These are phyloP conservation scores for Paradoxurus hermaphroditus DNA, from an alignment of 2,113 vertebrate species.

Conservation along the genomic window DNA sequence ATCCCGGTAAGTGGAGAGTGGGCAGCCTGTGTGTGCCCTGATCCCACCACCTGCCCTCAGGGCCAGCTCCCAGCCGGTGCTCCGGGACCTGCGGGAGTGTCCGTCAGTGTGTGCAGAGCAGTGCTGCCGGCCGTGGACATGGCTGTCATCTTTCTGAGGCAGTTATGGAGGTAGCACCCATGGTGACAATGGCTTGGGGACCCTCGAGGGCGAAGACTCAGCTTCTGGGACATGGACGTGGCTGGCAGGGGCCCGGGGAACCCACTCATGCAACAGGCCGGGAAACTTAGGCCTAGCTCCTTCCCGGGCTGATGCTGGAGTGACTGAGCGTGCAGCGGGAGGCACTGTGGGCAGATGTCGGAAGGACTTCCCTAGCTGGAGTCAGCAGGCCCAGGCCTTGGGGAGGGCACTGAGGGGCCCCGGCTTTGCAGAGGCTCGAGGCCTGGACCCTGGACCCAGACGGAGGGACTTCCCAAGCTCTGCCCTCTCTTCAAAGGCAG, in stretches of 20 bases:
- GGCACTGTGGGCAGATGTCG: neutral
- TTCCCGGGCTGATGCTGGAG: neutral
- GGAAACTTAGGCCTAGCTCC: neutral
- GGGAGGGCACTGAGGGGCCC: neutral
- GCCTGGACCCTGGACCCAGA: neutral
- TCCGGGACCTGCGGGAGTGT: neutral
- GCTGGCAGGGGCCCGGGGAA: neutral
- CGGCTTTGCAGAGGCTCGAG: neutral
- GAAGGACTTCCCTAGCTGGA: neutral
- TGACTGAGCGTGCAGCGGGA: neutral
- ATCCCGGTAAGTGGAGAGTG: accelerated
- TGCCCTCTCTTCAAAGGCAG: neutral
- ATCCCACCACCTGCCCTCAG: accelerated
- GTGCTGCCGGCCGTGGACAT: neutral
- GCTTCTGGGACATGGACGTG: accelerated
- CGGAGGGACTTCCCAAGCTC: neutral
- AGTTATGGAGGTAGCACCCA: neutral
- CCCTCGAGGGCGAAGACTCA: neutral
- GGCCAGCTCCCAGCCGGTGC: too few species aligned
- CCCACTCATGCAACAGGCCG: neutral
- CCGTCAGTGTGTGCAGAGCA: accelerated
- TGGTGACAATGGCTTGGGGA: neutral
- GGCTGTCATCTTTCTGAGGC: accelerated
- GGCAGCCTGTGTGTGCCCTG: accelerated
- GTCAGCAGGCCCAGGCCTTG: neutral